A percentile compares a stretch with the other conserved stretches of the same genome.
Evolutionary conservation across 2,888 invertebrate genomes (phyloP).

Genomic region (Rotaria magnacalcarata): DNA sequence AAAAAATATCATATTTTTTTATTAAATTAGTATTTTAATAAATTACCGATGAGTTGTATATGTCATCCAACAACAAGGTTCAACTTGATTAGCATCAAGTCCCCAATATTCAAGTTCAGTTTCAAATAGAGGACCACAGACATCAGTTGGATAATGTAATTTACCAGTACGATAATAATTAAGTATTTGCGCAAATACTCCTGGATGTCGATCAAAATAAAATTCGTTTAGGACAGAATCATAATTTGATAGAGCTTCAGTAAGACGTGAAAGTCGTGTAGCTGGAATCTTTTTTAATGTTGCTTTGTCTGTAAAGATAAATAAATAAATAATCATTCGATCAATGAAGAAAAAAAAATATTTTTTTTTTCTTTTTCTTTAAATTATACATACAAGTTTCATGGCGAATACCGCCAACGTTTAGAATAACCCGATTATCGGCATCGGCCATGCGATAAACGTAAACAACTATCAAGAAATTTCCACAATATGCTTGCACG

Average conservation of each 20-base stretch:
- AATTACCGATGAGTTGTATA: constrained; percentile 68
- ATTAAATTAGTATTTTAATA: constrained; percentile 52
- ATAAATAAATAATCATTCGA: constrained; percentile 43
- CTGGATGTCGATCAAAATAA: constrained; percentile 92
- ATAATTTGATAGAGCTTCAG: constrained; percentile 95
- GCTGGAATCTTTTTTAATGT: constrained; percentile 95
- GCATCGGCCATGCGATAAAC: constrained; percentile 64
- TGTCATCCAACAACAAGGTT: constrained; percentile 99
- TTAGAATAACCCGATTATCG: constrained; percentile 92
- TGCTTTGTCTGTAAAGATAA: constrained; percentile 54
- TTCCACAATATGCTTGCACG: not conserved
- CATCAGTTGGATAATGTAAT: constrained; percentile 96
- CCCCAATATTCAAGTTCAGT: constrained; percentile 99
- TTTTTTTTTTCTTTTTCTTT: not conserved
- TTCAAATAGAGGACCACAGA: constrained; percentile 92
- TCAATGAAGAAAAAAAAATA: not conserved
- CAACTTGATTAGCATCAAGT: constrained; percentile 95
- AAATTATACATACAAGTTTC: constrained; percentile 61
- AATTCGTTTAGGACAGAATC: constrained; percentile 98
- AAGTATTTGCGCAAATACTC: constrained; percentile 84
- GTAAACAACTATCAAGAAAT: constrained; percentile 12
- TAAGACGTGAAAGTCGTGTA: constrained; percentile 82
- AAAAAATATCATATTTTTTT: too few species aligned
- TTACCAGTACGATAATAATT: constrained; percentile 98
- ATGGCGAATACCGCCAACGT: constrained; percentile 93